Conservation (phyloP, 2,113 vertebrate genomes). For the Phylloscopus whistleri region DNA sequence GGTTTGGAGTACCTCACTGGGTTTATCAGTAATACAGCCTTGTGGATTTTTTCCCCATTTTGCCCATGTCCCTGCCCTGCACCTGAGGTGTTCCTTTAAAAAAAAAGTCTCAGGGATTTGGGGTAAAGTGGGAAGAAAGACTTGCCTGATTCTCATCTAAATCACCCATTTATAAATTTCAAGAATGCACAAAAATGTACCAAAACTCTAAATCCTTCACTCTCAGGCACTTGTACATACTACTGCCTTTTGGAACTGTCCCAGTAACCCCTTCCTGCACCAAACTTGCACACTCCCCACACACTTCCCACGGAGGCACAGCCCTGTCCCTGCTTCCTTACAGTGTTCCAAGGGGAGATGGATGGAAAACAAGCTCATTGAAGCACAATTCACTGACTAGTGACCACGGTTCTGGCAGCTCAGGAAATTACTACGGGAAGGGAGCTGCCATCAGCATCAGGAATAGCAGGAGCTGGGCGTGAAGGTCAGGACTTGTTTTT, state of each 20-base stretch:
- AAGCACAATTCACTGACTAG: neutral
- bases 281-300: neutral
- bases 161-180: neutral
- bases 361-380: neutral
- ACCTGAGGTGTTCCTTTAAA: neutral
- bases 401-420: neutral
- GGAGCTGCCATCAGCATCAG: neutral
- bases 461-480: neutral
- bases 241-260: neutral
- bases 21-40: neutral
- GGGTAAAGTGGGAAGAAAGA: neutral
- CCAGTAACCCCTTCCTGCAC: neutral
- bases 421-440: neutral
- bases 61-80: too few species aligned
- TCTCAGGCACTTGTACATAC: accelerated
- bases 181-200: neutral
- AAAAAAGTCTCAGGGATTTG: neutral
- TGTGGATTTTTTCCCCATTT: neutral
- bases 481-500: neutral
- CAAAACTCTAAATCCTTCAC: neutral
- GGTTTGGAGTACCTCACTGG: accelerated
- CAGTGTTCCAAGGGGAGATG: neutral
- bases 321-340: neutral
- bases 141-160: neutral
- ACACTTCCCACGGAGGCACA: neutral